Conservation (phyloP, 2,113 vertebrate species). For the Platanista minor region DNA sequence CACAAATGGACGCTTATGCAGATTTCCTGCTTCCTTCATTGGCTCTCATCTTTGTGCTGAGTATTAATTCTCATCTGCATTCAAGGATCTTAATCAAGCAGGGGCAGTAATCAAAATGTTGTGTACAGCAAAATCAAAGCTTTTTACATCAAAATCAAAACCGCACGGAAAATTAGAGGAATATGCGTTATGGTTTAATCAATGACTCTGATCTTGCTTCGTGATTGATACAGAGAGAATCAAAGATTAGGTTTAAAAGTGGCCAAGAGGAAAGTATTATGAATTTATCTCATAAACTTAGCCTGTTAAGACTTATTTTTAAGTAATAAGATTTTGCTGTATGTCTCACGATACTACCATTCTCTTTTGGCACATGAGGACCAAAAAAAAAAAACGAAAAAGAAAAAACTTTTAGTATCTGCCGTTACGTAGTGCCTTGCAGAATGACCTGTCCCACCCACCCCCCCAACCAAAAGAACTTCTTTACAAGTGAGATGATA, state of each 20-base stretch:
- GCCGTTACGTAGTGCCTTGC: neutral
- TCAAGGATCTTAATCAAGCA: slow-evolving; percentile 41
- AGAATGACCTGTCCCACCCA: neutral
- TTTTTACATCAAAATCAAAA: slow-evolving; percentile 44
- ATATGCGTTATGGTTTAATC: slow-evolving; percentile 33
- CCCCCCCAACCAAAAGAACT: rapidly evolving
- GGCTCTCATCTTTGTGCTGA: neutral
- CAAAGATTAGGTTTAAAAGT: slow-evolving; percentile 17
- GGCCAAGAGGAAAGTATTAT: neutral
- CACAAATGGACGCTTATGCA: neutral
- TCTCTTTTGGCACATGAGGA: neutral
- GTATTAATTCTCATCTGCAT: slow-evolving; percentile 40
- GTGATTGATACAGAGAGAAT: neutral
- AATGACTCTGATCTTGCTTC: slow-evolving; percentile 31
- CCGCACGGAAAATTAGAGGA: slow-evolving; percentile 37
- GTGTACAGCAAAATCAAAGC: slow-evolving; percentile 35
- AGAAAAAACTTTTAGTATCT: neutral
- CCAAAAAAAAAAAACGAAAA: neutral
- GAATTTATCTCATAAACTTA: slow-evolving; percentile 6
- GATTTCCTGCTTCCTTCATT: neutral
- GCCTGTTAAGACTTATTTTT: neutral
- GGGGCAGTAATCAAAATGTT: slow-evolving; percentile 36
- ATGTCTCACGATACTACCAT: neutral
- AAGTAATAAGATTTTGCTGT: neutral
- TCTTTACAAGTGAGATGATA: neutral